Conservation (phyloP, 2,113 vertebrate genomes). For the Pygathrix nemaeus region DNA sequence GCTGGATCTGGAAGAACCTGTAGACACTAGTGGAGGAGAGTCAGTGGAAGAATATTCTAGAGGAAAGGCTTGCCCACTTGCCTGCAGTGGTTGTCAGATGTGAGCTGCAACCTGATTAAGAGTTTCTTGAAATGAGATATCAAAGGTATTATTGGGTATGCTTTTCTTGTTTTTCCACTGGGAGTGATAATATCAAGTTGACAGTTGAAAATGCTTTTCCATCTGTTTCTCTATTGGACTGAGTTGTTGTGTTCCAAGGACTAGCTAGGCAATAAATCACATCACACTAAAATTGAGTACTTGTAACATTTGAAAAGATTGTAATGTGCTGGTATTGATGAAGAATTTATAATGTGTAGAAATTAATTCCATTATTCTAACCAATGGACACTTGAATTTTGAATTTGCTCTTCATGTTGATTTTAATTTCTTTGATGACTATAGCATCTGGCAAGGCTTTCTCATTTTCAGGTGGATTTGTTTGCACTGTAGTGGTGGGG, state of each 20-base stretch:
- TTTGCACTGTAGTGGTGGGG: not conserved
- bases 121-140: not conserved
- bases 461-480: not conserved
- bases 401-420: not conserved
- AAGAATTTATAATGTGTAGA: not conserved
- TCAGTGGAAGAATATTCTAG: not conserved
- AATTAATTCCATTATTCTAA: conserved; percentile 3
- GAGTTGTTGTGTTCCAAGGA: not conserved
- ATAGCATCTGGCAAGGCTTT: not conserved
- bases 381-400: not conserved
- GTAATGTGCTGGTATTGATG: not conserved
- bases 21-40: not conserved
- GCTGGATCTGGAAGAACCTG: not conserved
- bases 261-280: not conserved
- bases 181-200: not conserved
- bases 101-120: not conserved
- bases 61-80: not conserved
- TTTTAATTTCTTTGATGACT: not conserved
- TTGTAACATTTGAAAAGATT: not conserved
- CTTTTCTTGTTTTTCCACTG: not conserved
- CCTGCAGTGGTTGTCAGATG: not conserved
- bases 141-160: not conserved
- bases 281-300: not conserved
- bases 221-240: not conserved
- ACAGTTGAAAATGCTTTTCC: not conserved